Evolutionary conservation across 1,140 invertebrate genomes (phyloP).

Genomic region (Zaprionus ornatus): DNA sequence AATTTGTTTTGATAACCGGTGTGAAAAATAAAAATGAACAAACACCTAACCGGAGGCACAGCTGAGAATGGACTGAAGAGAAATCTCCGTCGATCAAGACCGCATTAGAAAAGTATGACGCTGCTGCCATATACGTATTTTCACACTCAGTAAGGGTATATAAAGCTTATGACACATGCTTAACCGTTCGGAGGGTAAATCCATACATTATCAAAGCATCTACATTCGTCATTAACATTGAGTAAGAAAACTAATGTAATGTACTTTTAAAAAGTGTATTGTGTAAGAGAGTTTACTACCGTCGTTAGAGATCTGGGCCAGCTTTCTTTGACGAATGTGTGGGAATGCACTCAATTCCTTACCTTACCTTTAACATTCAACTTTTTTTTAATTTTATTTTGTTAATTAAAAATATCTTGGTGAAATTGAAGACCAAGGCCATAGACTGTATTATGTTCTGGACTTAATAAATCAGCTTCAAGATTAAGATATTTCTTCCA

Average conservation of each 20-base stretch:
- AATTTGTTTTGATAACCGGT: background rate
- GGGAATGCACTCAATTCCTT: background rate
- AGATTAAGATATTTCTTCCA: too few relatives aligned
- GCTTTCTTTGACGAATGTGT: background rate
- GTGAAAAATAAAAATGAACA: background rate
- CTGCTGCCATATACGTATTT: background rate
- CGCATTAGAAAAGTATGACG: background rate
- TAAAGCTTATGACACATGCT: background rate
- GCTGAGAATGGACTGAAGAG: slow-evolving; percentile 12
- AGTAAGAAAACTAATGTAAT: background rate
- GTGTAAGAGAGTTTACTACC: background rate
- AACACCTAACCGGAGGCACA: slow-evolving; percentile 6
- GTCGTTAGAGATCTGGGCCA: background rate
- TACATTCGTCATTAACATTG: background rate
- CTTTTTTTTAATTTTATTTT: too few relatives aligned
- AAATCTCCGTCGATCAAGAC: slow-evolving; percentile 7
- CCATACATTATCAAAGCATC: background rate
- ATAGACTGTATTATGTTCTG: too few relatives aligned
- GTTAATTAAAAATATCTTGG: too few relatives aligned
- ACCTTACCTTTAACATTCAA: too few relatives aligned
- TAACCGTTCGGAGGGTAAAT: background rate
- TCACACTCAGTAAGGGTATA: background rate
- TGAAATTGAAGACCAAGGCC: too few relatives aligned
- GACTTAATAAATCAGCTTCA: too few relatives aligned
- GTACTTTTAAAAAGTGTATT: background rate